Conservation (phyloP, 2,888 invertebrate genomes). For the Scaeva pyrastri region DNA sequence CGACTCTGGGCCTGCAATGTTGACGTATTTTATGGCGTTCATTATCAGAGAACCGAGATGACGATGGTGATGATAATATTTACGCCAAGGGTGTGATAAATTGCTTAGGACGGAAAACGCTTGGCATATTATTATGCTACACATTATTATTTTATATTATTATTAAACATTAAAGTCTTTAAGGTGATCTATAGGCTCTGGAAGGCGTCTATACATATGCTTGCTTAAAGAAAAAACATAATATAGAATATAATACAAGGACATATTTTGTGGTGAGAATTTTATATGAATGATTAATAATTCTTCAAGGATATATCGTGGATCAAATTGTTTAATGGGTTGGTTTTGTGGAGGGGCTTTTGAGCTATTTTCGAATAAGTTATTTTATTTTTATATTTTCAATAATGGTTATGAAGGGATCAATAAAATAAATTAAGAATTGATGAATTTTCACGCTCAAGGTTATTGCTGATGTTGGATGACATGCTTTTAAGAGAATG, state of each 20-base stretch:
- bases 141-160: slow-evolving; percentile 26
- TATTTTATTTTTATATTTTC: background rate
- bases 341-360: slow-evolving; percentile 22
- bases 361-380: slow-evolving; percentile 11
- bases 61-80: slow-evolving; percentile 62
- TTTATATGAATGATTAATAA: slow-evolving; percentile 29
- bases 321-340: slow-evolving; percentile 36
- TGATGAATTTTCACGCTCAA: too few relatives aligned
- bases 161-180: slow-evolving; percentile 37
- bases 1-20: slow-evolving; percentile 35
- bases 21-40: slow-evolving; percentile 70
- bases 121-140: slow-evolving; percentile 38
- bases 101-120: slow-evolving; percentile 51
- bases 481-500: too few relatives aligned
- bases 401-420: slow-evolving; percentile 5
- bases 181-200: slow-evolving; percentile 33
- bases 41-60: slow-evolving; percentile 46
- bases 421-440: slow-evolving; percentile 14
- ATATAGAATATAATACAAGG: too few relatives aligned
- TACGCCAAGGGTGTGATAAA: slow-evolving; percentile 69
- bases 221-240: too few relatives aligned
- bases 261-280: slow-evolving; percentile 1
- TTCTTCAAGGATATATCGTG: slow-evolving; percentile 34
- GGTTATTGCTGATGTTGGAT: too few relatives aligned
- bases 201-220: too few relatives aligned